Base-by-base conservation (phyloP, 2,797 vertebrate species). In the Heterohyrax brucei region DNA sequence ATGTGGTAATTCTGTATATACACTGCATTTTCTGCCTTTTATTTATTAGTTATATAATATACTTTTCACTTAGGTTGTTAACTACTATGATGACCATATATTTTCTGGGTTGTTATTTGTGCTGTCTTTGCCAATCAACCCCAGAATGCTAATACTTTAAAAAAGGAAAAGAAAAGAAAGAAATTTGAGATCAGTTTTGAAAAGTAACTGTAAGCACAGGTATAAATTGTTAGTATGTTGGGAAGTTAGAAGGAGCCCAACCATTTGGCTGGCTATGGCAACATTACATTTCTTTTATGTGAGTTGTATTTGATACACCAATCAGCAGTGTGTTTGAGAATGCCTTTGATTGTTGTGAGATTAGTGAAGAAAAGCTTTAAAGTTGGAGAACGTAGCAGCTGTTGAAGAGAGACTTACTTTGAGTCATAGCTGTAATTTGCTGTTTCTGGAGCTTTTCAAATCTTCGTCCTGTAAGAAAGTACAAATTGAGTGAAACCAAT, bases 61-160 rank as follows among this genome's bases (percentile, higher is more conserved):
- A 62, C 48, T 85, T 94, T 93, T 83, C 22, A 59, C 24, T 14
- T 86, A 70, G 30, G 0, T 10, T 92, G 7, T 87, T 72, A 80
- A 79, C n/a, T 70, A 24, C 64, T 76, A 22, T 39, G 7, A 83
- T 92, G 81, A 77, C 28, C 6, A 81, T n/a, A 87, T 59, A 59
- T 82, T 95, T 93, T 95, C 48, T 89, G 64, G 21, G 48, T 91
- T 89, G 87, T 91, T 83, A 89, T 92, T 94, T 97, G 44, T 89
- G 21, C 28, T 88, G 91, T 82, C 19, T 92, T 95, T 84, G 62
- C 7, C 68, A 95, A 0, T 96, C 48, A 95, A n/a, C 33, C 7
- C 33, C 39, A 79, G 59, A 87, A 64, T n/a, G 90, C 84, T 88
- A 64, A 84, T 73, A 48, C 18, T 44, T 94, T 86, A 53, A 53